phyloP scores from a whole-genome alignment of 2,797 vertebrate genomes.

The Hipposideros larvatus region DNA sequence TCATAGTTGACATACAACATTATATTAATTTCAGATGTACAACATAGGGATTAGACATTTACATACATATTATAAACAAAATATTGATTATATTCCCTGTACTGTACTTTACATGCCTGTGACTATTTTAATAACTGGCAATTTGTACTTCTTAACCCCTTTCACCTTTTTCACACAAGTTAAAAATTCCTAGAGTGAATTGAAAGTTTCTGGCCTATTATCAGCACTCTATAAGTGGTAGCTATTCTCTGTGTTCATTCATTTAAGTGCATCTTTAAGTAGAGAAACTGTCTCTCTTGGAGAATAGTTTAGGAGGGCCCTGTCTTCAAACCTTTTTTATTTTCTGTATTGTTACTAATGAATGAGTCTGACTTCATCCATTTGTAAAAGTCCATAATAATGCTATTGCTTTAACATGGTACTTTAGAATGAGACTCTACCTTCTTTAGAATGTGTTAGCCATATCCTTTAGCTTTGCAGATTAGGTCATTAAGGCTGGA shows the following conservation, averaged over 20 bases:
- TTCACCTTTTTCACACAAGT: not conserved
- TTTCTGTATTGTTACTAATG: not conserved
- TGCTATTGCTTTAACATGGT: not conserved
- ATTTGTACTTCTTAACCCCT: not conserved
- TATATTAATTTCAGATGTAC: not conserved
- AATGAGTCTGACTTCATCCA: not conserved
- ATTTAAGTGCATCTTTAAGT: not conserved
- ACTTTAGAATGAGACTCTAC: not conserved
- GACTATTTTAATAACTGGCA: not conserved
- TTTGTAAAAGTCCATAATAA: not conserved
- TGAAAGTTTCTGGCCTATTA: not conserved
- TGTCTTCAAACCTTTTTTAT: not conserved
- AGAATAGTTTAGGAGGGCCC: not conserved
- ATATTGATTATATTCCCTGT: not conserved
- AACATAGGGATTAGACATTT: not conserved
- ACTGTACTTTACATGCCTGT: not conserved
- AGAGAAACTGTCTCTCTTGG: not conserved
- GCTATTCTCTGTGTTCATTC: not conserved
- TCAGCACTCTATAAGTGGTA: not conserved
- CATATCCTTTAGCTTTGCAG: not conserved
- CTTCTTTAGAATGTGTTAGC: not conserved
- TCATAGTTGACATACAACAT: not conserved
- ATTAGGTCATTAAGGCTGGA: not conserved
- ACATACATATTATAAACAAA: too few species aligned
- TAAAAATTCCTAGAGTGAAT: not conserved